Base-by-base conservation (phyloP, 1,140 invertebrate species). In the Cotesia vestalis region DNA sequence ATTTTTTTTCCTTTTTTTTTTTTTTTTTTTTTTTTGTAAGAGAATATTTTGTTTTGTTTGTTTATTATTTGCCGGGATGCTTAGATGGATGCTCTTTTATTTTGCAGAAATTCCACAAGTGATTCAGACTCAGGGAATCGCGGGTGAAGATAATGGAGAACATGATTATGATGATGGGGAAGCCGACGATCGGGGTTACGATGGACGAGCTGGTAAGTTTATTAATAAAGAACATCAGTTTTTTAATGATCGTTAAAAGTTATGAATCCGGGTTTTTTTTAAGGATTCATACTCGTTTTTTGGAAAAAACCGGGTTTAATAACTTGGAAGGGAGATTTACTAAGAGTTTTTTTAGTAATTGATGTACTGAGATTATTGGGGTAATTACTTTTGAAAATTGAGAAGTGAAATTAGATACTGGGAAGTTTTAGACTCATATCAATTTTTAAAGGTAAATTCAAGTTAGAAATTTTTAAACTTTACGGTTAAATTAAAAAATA, bases 111-210 rank as follows among this genome's bases (percentile, higher is more conserved):
- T 89, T 78, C 89, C 90, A 17, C 79, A 85, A 78, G 85, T 88
- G 72, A 85, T 90, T 51, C 89, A 90, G 80, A 90, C 89, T 59
- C 89, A 90, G 76, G 89, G 89, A 34, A 89, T 88, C 6, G 89
- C 89, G 63, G 87, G 89, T 57, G 88, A 89, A 34, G 88, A 89
- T 74, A 87, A 85, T 71, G 85, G 84, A 1, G 84, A 88, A 69
- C 84, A 87, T 38, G 83, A 83, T 59, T 59, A 59, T 64, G 79
- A 86, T 6, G 81, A 80, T 51, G 79, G 40, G 40, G 40, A 46
- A 9, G 40, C 40, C 40, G 40, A 87, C 38, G 85, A 87, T 40
- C 78, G 81, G 17, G 84, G 81, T 78, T 84, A 86, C 73, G 78
- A 81, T 38, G 81, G 80, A 71, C 79, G 84, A 75, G 81, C 82